phyloP scores from a whole-genome alignment of 2,888 invertebrate genomes.

The Blomia tropicalis region DNA sequence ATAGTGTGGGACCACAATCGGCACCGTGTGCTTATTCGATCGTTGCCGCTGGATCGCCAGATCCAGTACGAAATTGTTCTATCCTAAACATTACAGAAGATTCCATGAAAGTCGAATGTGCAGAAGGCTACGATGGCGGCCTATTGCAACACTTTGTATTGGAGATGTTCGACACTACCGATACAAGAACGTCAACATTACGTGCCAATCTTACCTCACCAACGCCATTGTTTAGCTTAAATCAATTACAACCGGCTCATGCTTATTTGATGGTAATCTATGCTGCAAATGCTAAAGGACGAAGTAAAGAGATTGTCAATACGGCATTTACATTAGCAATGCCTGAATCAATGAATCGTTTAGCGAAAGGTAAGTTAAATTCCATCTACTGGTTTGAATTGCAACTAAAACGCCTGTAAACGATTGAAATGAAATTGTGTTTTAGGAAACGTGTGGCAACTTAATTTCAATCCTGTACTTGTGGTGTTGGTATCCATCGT shows the following conservation, averaged over 20 bases:
- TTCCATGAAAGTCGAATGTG: constrained; percentile 65
- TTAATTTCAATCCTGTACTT: constrained; percentile 29
- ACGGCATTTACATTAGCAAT: constrained; percentile 28
- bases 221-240: constrained; percentile 27
- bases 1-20: constrained; percentile 30
- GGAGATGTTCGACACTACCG: constrained; percentile 43
- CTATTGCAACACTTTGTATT: constrained; percentile 68
- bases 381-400: not conserved
- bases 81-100: constrained; percentile 70
- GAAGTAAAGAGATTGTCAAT: constrained; percentile 28
- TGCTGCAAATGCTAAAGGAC: constrained; percentile 31
- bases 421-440: not conserved
- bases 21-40: constrained; percentile 31
- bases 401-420: too few relatives aligned
- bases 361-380: constrained; percentile 28
- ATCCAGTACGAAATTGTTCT: constrained; percentile 71
- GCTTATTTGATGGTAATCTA: constrained; percentile 29
- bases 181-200: constrained; percentile 23
- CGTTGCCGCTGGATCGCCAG: constrained; percentile 56
- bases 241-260: constrained; percentile 28
- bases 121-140: constrained; percentile 75
- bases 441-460: constrained; percentile 30
- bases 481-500: constrained; percentile 29
- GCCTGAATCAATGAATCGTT: constrained; percentile 28
- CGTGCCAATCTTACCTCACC: constrained; percentile 27